Percentiles rank a stretch among this genome's conserved stretches.
Evolutionary conservation across 2,888 invertebrate genomes (phyloP).

Genomic region (Nineta flava): DNA sequence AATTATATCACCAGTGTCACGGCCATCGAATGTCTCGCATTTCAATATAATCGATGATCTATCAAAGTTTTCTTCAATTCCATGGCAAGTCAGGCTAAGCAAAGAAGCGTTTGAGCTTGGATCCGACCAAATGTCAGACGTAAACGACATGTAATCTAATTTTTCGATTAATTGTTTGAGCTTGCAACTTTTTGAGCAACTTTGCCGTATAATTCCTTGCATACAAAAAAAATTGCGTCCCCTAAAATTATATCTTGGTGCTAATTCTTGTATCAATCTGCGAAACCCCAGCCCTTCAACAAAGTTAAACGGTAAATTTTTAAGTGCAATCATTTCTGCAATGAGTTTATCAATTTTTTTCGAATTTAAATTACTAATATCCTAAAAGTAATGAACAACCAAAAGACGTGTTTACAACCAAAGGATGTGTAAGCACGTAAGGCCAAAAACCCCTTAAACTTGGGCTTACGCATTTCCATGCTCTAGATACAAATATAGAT

Average conservation of each 20-base stretch:
- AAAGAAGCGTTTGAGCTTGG: slow-evolving; percentile 12
- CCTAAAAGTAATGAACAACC: no score
- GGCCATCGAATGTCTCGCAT: slow-evolving; percentile 12
- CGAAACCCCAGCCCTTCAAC: slow-evolving; percentile 7
- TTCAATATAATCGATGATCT: slow-evolving; percentile 11
- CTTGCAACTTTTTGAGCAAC: slow-evolving; percentile 5
- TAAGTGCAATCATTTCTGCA: not conserved
- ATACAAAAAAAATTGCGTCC: not conserved
- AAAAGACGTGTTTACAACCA: no score
- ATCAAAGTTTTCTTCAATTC: slow-evolving; percentile 14
- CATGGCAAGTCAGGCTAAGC: slow-evolving; percentile 14
- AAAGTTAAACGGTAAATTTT: slow-evolving; percentile 6
- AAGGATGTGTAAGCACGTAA: no score
- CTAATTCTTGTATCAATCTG: slow-evolving; percentile 3
- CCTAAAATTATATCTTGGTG: slow-evolving; percentile 6
- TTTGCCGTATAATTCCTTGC: not conserved
- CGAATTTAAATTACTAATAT: slow-evolving; percentile 7
- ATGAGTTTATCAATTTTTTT: not conserved
- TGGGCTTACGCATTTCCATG: no score
- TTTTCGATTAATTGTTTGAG: slow-evolving; percentile 6
- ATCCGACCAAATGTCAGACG: slow-evolving; percentile 11
- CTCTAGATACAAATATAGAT: no score
- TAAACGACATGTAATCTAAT: slow-evolving; percentile 7
- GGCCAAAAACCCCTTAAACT: no score
- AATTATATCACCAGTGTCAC: slow-evolving; percentile 17